These are phyloP conservation scores for Hydrocynus forskahlii DNA, from an alignment of 2,797 vertebrate genomes.

Conservation along the genomic window DNA sequence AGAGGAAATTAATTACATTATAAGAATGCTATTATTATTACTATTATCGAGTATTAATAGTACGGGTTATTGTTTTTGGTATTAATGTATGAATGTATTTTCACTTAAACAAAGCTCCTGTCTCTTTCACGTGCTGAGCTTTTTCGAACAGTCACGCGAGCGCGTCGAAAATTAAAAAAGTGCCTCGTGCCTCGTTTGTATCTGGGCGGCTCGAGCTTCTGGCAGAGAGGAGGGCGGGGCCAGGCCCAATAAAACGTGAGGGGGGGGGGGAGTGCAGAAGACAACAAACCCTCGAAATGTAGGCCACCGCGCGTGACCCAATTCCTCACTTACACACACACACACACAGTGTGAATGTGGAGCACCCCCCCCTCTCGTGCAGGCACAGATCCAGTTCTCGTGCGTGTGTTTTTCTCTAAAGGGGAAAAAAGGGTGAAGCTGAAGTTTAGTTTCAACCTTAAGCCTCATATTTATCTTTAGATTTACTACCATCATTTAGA, in stretches of 20 bases:
- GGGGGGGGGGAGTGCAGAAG: slow-evolving; percentile 48
- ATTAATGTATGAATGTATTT: no score
- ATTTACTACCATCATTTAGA: no score
- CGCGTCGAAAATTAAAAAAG: neutral
- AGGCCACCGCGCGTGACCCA: slow-evolving; percentile 70
- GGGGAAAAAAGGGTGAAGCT: no score
- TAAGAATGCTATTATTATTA: neutral
- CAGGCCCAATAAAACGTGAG: slow-evolving; percentile 62
- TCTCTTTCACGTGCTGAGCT: neutral
- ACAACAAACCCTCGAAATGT: slow-evolving; percentile 71
- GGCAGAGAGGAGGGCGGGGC: slow-evolving; percentile 57
- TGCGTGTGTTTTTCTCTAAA: slow-evolving; percentile 39
- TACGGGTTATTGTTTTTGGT: no score
- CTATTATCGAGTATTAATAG: no score
- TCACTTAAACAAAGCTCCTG: neutral
- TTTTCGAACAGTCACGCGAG: neutral
- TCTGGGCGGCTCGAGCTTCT: slow-evolving; percentile 8
- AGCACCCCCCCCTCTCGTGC: slow-evolving; percentile 53
- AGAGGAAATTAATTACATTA: neutral
- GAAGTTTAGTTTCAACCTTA: no score
- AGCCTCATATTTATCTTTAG: no score
- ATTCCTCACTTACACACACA: slow-evolving; percentile 58
- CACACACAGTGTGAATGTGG: slow-evolving; percentile 59
- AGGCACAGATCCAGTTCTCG: slow-evolving; percentile 58
- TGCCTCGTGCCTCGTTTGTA: slow-evolving; percentile 39